A percentile compares a stretch with the other conserved stretches of the same genome.
phyloP scores from a whole-genome alignment of 2,888 invertebrate species.

The Bimastos eiseni region DNA sequence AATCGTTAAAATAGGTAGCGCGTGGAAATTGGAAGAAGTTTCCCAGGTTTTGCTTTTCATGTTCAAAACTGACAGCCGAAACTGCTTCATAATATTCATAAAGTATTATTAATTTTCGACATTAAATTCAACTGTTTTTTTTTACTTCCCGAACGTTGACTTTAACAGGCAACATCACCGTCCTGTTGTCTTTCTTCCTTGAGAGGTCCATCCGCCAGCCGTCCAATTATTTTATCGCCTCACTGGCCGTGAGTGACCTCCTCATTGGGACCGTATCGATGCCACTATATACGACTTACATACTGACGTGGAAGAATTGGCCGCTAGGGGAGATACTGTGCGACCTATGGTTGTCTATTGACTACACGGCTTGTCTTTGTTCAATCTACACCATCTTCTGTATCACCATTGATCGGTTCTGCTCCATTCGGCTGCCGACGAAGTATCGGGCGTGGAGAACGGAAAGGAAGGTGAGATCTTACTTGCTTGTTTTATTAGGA shows the following conservation, averaged over 20 bases:
- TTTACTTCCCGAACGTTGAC: too few species aligned
- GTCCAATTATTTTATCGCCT: constrained; percentile 93
- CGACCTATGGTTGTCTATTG: constrained; percentile 96
- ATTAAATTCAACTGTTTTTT: too few species aligned
- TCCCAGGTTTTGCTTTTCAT: too few species aligned
- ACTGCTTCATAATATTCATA: too few species aligned
- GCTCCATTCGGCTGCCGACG: constrained; percentile 97
- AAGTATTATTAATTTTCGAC: too few species aligned
- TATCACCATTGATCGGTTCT: constrained; percentile 96
- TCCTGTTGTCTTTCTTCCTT: constrained; percentile 89
- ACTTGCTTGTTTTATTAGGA: too few species aligned
- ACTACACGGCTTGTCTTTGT: constrained; percentile 94
- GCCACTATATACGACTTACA: constrained; percentile 93
- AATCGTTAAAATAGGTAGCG: too few species aligned
- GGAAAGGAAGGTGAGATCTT: constrained; percentile 73
- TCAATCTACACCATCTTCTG: constrained; percentile 99
- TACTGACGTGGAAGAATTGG: constrained; percentile 88
- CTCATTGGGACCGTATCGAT: constrained; percentile 76
- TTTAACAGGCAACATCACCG: constrained; percentile 94
- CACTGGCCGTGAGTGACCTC: constrained; percentile 93
- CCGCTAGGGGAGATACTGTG: constrained; percentile 92
- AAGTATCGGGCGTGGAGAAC: constrained; percentile 96
- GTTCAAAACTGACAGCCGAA: too few species aligned
- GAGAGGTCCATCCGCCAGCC: constrained; percentile 89
- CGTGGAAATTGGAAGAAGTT: too few species aligned